Evolutionary conservation across 35 echinoderm and acorn worm genomes (phyloP).

Genomic region (Apostichopus californicus): DNA sequence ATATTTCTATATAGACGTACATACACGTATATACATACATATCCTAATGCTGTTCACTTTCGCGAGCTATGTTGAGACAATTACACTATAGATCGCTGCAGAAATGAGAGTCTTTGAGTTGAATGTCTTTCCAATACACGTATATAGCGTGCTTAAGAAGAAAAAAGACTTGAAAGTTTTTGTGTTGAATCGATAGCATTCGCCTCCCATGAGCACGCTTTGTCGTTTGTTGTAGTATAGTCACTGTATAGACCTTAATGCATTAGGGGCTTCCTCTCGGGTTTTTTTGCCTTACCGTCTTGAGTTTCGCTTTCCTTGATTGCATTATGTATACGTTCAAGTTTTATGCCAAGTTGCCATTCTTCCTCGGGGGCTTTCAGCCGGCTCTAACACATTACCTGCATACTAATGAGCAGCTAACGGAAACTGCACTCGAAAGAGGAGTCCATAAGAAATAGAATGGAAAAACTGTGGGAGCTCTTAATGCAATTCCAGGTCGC

Average conservation of each 20-base stretch:
- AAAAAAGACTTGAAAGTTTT: not conserved
- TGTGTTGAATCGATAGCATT: slow-evolving; percentile 5
- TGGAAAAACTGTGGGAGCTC: not conserved
- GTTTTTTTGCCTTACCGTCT: not conserved
- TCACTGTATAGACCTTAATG: not conserved
- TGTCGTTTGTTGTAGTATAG: not conserved
- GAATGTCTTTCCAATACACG: not conserved
- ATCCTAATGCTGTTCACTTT: too few species aligned
- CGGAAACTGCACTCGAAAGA: slow-evolving; percentile 30
- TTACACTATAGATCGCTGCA: too few species aligned
- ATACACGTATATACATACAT: too few species aligned
- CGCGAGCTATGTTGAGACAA: too few species aligned
- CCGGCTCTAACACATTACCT: slow-evolving; percentile 35
- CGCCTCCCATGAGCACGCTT: slow-evolving; percentile 4
- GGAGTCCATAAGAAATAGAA: slow-evolving; percentile 22
- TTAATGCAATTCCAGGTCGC: slow-evolving; percentile 34
- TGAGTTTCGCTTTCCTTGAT: slow-evolving; percentile 24
- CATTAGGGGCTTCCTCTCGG: slow-evolving; percentile 21
- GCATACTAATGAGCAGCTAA: slow-evolving; percentile 32
- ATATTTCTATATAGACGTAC: too few species aligned
- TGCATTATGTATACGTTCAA: slow-evolving; percentile 33
- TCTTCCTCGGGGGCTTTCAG: slow-evolving; percentile 41
- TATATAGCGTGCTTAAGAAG: not conserved
- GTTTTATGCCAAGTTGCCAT: slow-evolving; percentile 39
- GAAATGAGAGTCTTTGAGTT: not conserved